Evolutionary conservation across 1,140 invertebrate genomes (phyloP).

Genomic region (Callitettix versicolor): DNA sequence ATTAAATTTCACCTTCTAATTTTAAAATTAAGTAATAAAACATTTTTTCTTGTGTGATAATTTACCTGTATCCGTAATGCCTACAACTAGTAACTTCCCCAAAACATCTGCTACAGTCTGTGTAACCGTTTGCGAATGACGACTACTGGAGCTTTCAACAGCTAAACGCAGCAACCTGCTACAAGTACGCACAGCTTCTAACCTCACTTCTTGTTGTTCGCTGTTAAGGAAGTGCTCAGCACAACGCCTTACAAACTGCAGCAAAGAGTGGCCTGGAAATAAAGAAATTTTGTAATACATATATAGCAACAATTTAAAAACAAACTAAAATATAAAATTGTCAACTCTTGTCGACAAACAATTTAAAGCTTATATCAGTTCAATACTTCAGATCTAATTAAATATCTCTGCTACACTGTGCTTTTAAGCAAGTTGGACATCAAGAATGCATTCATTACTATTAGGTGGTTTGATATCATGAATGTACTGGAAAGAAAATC

Average conservation of each 20-base stretch:
- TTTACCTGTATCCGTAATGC: constrained; percentile 81
- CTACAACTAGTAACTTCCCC: constrained; percentile 79
- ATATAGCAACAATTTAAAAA: background rate
- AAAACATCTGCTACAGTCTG: constrained; percentile 82
- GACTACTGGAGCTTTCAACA: constrained; percentile 38
- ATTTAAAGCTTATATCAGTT: too few species aligned
- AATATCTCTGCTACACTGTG: too few species aligned
- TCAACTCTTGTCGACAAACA: too few species aligned
- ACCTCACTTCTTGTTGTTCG: constrained; percentile 81
- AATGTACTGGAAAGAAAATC: too few species aligned
- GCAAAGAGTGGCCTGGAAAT: constrained; percentile 67
- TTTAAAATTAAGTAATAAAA: too few species aligned
- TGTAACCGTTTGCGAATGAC: constrained; percentile 66
- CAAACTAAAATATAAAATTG: background rate
- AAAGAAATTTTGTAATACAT: too few species aligned
- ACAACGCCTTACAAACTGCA: constrained; percentile 86
- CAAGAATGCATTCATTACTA: too few species aligned
- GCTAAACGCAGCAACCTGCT: constrained; percentile 76
- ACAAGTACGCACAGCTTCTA: constrained; percentile 91
- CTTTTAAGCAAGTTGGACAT: too few species aligned
- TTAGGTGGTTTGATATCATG: too few species aligned
- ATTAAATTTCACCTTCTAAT: background rate
- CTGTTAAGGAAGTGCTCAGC: constrained; percentile 87
- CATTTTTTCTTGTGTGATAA: too few species aligned
- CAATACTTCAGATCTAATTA: too few species aligned